These are phyloP conservation scores for Brachyistius frenatus DNA, from an alignment of 2,113 vertebrate genomes.

Conservation along the genomic window DNA sequence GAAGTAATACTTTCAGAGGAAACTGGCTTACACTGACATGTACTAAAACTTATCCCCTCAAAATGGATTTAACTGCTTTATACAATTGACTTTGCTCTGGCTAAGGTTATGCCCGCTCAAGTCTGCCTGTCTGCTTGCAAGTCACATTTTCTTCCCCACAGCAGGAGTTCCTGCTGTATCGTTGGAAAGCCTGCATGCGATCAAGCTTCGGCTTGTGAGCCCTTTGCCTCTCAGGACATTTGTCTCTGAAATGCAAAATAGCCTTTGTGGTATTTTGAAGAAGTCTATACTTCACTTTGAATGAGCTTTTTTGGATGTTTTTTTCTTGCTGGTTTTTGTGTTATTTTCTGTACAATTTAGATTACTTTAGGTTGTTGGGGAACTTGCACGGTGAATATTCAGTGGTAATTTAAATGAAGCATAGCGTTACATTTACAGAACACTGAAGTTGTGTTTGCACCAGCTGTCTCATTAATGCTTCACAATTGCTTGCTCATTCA, in stretches of 20 bases:
- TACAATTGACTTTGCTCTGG: slow-evolving; percentile 41
- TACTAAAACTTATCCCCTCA: slow-evolving; percentile 28
- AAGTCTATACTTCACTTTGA: slow-evolving; percentile 43
- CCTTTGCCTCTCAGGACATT: slow-evolving; percentile 34
- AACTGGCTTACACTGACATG: slow-evolving; percentile 15
- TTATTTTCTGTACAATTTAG: slow-evolving; percentile 1
- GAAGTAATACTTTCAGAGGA: slow-evolving; percentile 3
- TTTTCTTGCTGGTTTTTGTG: not conserved
- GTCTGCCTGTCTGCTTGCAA: slow-evolving; percentile 32
- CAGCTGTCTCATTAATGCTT: not conserved
- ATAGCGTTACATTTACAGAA: not conserved
- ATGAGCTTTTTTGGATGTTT: slow-evolving; percentile 34
- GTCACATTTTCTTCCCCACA: slow-evolving; percentile 34
- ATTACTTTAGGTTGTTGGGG: not conserved
- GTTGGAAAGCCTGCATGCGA: slow-evolving; percentile 41
- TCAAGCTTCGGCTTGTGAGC: slow-evolving; percentile 49
- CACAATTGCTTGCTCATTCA: not conserved
- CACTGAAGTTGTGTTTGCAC: not conserved
- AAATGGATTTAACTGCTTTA: slow-evolving; percentile 45
- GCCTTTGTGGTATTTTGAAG: slow-evolving; percentile 45
- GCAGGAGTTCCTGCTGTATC: slow-evolving; percentile 52
- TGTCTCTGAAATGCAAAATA: slow-evolving; percentile 65
- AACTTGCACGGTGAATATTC: not conserved
- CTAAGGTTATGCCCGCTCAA: slow-evolving; percentile 26
- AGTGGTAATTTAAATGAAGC: not conserved